phyloP scores from a whole-genome alignment of 1,140 invertebrate genomes.

The Pseudomyrmex pallidus region DNA sequence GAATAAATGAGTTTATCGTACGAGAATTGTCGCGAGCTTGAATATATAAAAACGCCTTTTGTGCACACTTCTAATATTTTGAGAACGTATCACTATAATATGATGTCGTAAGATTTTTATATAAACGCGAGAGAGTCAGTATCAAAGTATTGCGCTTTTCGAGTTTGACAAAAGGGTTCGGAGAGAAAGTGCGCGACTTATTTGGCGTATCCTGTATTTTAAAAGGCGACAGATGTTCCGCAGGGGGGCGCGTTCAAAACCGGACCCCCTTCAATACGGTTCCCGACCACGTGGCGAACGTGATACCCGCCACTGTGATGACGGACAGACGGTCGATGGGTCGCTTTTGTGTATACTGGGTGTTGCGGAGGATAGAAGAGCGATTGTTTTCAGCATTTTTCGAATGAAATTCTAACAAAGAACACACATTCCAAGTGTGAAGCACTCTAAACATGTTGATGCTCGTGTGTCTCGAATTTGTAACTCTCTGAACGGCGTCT shows the following conservation, averaged over 20 bases:
- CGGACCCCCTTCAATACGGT: not conserved
- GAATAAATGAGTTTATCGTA: constrained; percentile 43
- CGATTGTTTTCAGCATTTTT: too few species aligned
- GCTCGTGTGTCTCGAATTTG: not conserved
- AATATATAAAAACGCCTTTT: constrained; percentile 21
- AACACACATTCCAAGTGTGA: not conserved
- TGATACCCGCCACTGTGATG: constrained; percentile 15
- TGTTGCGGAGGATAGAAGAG: not conserved
- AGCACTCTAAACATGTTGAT: not conserved
- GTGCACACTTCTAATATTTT: too few species aligned
- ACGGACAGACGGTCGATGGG: constrained; percentile 18
- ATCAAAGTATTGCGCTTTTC: too few species aligned
- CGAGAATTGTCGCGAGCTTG: not conserved
- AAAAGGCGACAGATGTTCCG: constrained; percentile 50
- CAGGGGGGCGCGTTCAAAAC: constrained; percentile 20
- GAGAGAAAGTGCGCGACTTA: constrained; percentile 37
- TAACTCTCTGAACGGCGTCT: not conserved
- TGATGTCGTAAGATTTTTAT: not conserved
- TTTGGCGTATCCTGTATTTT: constrained; percentile 32
- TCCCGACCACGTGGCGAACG: not conserved
- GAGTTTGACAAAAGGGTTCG: constrained; percentile 26
- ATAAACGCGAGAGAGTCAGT: not conserved
- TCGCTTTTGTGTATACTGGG: constrained; percentile 2
- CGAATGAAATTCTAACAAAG: too few species aligned
- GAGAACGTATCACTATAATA: too few species aligned